phyloP scores from a whole-genome alignment of 2,888 invertebrate species.

The Dinocampus coccinellae region DNA sequence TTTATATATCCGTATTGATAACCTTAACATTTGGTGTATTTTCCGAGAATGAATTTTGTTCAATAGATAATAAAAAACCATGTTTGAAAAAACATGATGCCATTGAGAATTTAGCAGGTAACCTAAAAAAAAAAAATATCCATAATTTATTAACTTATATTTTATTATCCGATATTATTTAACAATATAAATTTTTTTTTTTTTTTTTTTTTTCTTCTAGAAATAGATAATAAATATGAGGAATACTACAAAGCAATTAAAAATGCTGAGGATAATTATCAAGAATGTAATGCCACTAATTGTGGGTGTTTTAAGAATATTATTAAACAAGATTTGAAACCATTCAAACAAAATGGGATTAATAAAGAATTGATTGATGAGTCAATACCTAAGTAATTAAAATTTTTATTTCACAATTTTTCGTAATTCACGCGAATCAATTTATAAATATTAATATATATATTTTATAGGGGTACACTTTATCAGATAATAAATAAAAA shows the following conservation, averaged over 20 bases:
- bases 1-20: not conserved
- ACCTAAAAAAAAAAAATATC: slow-evolving; percentile 11
- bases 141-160: no score
- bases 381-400: slow-evolving; percentile 67
- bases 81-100: not conserved
- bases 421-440: no score
- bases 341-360: slow-evolving; percentile 80
- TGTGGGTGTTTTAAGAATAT: slow-evolving; percentile 78
- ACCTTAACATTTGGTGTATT: not conserved
- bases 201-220: no score
- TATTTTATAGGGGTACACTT: slow-evolving; percentile 75
- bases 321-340: slow-evolving; percentile 78
- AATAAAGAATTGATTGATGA: slow-evolving; percentile 75
- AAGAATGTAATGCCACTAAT: slow-evolving; percentile 73
- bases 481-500: slow-evolving; percentile 88
- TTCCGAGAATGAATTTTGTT: not conserved
- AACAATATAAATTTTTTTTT: not conserved
- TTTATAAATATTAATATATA: slow-evolving; percentile 26
- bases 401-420: slow-evolving; percentile 1
- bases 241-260: slow-evolving; percentile 70
- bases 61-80: not conserved
- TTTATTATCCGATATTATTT: no score
- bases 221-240: slow-evolving; percentile 69
- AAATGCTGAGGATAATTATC: slow-evolving; percentile 70
- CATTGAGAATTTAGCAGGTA: slow-evolving; percentile 46